Evolutionary conservation across 1,140 invertebrate species (phyloP).

Genomic region (Pemphigus obesinymphae): DNA sequence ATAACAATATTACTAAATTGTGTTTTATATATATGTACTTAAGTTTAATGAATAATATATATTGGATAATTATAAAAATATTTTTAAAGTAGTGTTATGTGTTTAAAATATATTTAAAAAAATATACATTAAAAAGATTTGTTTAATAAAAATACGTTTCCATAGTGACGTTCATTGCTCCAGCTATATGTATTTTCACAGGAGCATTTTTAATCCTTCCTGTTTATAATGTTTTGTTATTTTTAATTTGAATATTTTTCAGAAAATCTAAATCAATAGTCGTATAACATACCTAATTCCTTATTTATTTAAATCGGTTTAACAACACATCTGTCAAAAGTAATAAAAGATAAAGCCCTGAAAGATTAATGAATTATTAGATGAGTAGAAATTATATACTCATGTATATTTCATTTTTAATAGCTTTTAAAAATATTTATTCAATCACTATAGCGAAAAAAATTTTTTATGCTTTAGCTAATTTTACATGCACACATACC

Average conservation of each 20-base stretch:
- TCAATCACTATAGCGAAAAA: too few species aligned
- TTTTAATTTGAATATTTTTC: slow-evolving; percentile 19
- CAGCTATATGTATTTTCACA: background rate
- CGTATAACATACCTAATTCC: background rate
- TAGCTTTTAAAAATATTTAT: too few species aligned
- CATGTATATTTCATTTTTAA: background rate
- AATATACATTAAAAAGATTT: too few species aligned
- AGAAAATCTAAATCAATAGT: background rate
- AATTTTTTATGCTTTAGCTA: too few species aligned
- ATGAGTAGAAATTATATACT: background rate
- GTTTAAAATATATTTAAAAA: too few species aligned
- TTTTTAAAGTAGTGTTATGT: too few species aligned
- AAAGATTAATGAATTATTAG: background rate
- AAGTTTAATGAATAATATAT: too few species aligned
- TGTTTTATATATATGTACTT: too few species aligned
- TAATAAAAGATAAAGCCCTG: background rate
- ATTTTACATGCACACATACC: too few species aligned
- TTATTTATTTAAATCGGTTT: background rate
- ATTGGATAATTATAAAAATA: too few species aligned
- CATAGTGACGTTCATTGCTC: background rate
- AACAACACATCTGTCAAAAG: background rate
- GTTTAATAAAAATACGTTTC: background rate
- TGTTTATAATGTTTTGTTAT: background rate
- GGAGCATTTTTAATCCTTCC: background rate
- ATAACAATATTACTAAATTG: too few species aligned